Evolutionary conservation across 92 coral and sea anemone species (phyloP), one percentile per base, ranked within the genome.

Genomic region (Isaurus tuberculatus): DNA sequence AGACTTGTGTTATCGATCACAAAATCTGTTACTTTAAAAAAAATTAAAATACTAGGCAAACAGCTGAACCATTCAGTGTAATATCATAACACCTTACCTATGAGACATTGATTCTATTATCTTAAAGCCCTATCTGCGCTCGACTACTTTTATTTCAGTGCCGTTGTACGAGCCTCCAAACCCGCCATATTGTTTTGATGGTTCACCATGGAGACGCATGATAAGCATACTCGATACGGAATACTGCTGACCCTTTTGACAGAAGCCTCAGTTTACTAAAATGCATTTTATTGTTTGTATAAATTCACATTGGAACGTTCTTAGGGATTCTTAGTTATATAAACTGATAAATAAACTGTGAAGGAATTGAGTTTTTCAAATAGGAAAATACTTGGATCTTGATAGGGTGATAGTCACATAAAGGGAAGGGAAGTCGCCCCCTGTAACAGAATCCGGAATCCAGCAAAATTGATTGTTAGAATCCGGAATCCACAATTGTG

Each of bases 171-270:
- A 31, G 26, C 11, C 6, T 58, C 34, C 16, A 77, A 25, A 46
- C 20, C 69, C 82, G 82, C 82, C 82, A 77, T 77, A 30, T 77
- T 77, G 82, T 77, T 77, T 60, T 75, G 81, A 55, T 23, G 14
- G 68, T 31, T 75, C 81, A 75, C 81, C 81, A 75, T 75, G 81
- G 81, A 55, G 63, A 75, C 81, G 69, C 32, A 8, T 4, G 33
- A 22, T 55, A 36, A 57, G 81, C 81, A 30, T 75, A 68, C 67
- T 75, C 81, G 0, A 57, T 25, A 43, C 26, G 81, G 31, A 40
- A 33, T 19, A 75, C 81, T 68, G 81, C 81, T 75, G 81, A 55
- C 63, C 8, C 42, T 36, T 36, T 6, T 40, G 46, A 9, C 11
- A 40, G n/a, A n/a, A n/a, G n/a, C n/a, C n/a, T n/a, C n/a, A n/a